A percentile compares a stretch with the other conserved stretches of the same genome.
Evolutionary conservation across 2,113 vertebrate genomes (phyloP).

Genomic region (Cavia aperea): DNA sequence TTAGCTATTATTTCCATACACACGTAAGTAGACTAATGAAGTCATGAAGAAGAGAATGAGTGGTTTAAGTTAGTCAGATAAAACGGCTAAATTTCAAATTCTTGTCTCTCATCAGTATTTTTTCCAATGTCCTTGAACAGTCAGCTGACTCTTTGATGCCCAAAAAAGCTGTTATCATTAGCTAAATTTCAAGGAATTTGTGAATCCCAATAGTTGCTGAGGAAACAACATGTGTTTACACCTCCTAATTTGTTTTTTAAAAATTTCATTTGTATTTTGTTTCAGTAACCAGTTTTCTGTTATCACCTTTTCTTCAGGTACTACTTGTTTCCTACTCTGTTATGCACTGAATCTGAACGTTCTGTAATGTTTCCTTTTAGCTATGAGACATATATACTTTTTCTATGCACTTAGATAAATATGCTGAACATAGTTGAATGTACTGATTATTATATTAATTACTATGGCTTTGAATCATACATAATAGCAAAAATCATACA

Average conservation of each 20-base stretch:
- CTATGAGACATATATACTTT: neutral
- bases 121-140: neutral
- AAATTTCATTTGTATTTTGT: neutral
- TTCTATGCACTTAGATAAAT: neutral
- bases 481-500: neutral
- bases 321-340: neutral
- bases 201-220: neutral
- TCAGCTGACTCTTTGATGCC: neutral
- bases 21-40: neutral
- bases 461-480: neutral
- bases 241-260: neutral
- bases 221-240: neutral
- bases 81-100: neutral
- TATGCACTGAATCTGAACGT: neutral
- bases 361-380: neutral
- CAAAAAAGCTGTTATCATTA: constrained; percentile 20
- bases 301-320: neutral
- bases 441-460: neutral
- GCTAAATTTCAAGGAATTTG: neutral
- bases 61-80: neutral
- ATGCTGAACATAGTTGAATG: neutral
- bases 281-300: neutral
- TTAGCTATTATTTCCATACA: neutral
- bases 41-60: neutral
- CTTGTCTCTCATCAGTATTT: neutral